A percentile compares a stretch with the other conserved stretches of the same genome.
These are phyloP conservation scores for Phasia obesa DNA, from an alignment of 2,888 invertebrate genomes.

Conservation along the genomic window DNA sequence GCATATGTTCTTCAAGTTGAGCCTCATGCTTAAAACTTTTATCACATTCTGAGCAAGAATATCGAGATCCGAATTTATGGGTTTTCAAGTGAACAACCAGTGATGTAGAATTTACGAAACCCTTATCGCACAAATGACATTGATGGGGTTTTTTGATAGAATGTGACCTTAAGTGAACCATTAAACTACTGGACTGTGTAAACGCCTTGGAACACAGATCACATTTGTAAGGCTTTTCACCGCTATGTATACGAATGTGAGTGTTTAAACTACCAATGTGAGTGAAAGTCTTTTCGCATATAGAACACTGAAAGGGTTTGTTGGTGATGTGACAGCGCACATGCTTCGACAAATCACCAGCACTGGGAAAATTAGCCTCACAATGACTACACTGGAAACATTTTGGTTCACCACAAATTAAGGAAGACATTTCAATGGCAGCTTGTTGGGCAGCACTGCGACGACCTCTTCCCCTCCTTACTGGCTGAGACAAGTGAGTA, in stretches of 20 bases:
- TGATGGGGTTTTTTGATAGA: constrained; percentile 81
- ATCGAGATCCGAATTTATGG: constrained; percentile 77
- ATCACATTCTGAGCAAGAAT: constrained; percentile 80
- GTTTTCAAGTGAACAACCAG: constrained; percentile 80
- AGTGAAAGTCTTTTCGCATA: constrained; percentile 82
- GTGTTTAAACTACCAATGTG: constrained; percentile 82
- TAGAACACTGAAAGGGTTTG: constrained; percentile 82
- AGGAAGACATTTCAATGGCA: constrained; percentile 73
- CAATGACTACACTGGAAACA: constrained; percentile 82
- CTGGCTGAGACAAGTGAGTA: constrained; percentile 54
- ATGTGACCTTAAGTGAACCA: constrained; percentile 82
- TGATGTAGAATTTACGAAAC: constrained; percentile 81
- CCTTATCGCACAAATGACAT: constrained; percentile 81
- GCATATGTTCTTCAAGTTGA: constrained; percentile 82
- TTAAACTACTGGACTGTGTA: constrained; percentile 82
- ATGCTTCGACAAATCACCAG: constrained; percentile 82
- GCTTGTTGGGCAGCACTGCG: constrained; percentile 75
- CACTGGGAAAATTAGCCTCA: constrained; percentile 81
- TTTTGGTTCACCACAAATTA: constrained; percentile 75
- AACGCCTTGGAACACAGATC: constrained; percentile 82
- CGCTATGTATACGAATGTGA: constrained; percentile 82
- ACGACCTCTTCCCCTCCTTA: constrained; percentile 77
- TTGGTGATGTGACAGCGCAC: constrained; percentile 82
- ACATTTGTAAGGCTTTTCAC: constrained; percentile 82
- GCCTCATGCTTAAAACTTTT: constrained; percentile 82